Evolutionary conservation across 1,140 invertebrate species (phyloP).

Genomic region (Sycobia sp.): DNA sequence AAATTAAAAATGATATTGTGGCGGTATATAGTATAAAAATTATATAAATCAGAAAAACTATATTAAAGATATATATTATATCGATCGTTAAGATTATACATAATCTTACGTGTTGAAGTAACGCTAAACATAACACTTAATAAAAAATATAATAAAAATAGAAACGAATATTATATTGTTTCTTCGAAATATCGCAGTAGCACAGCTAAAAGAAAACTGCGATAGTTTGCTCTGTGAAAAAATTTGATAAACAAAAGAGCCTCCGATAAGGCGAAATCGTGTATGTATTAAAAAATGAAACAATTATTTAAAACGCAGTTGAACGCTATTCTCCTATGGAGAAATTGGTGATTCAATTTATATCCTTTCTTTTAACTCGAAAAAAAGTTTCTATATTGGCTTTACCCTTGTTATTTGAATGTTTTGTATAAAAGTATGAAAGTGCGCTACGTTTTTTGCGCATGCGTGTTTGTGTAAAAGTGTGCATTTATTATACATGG

Average conservation of each 20-base stretch:
- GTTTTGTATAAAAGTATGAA: constrained; percentile 26
- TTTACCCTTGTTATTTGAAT: constrained; percentile 23
- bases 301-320: constrained; percentile 2
- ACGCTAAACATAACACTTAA: constrained; percentile 24
- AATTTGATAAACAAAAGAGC: constrained; percentile 4
- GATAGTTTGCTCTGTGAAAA: neutral
- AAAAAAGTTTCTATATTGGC: constrained; percentile 31
- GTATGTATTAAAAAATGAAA: constrained; percentile 11
- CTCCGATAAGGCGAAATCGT: neutral
- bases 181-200: neutral
- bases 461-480: constrained; percentile 23
- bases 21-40: constrained; percentile 23
- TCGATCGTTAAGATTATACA: constrained; percentile 38
- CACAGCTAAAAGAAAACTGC: constrained; percentile 13
- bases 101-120: constrained; percentile 37
- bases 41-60: constrained; percentile 31
- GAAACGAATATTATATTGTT: constrained; percentile 2
- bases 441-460: constrained; percentile 16
- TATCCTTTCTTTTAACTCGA: constrained; percentile 18
- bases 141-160: constrained; percentile 4
- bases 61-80: constrained; percentile 34
- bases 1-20: constrained; percentile 6
- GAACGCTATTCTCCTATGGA: constrained; percentile 32
- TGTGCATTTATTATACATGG: constrained; percentile 28
- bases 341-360: constrained; percentile 2